Conservation (phyloP, 2,113 vertebrate genomes). For the Mobula birostris region DNA sequence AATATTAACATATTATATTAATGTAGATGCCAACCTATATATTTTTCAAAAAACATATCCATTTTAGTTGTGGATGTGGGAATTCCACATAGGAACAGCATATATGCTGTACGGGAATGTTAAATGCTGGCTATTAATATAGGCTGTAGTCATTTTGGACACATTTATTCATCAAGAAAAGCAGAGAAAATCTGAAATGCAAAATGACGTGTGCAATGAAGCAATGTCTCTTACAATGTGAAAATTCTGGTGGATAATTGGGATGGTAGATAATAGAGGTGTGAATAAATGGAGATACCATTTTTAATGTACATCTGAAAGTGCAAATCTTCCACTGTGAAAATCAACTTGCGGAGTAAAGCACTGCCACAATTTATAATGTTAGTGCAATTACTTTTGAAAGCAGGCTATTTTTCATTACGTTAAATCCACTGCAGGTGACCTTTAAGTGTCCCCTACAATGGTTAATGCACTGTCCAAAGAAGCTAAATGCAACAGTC, state of each 20-base stretch:
- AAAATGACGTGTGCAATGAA: background rate
- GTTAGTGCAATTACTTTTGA: conserved; percentile 26
- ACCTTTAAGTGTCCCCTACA: conserved; percentile 28
- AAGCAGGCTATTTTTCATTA: conserved; percentile 32
- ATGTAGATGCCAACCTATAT: background rate
- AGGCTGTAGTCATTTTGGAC: background rate
- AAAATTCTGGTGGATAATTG: background rate
- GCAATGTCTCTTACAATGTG: background rate
- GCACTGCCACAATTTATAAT: conserved; percentile 16
- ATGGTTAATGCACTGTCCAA: conserved; percentile 9
- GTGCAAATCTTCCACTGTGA: background rate
- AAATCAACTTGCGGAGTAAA: conserved; percentile 20
- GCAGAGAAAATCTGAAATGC: background rate
- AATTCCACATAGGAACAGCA: too few relatives aligned
- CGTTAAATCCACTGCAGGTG: conserved; percentile 34
- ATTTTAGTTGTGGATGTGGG: background rate
- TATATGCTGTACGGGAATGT: background rate
- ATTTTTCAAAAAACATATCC: background rate
- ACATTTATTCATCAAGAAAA: background rate
- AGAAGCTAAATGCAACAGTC: background rate
- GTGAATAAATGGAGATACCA: conserved; percentile 17
- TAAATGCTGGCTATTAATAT: background rate
- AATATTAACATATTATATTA: background rate
- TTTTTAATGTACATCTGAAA: conserved; percentile 4
- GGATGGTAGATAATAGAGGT: background rate